Conservation (phyloP, 2,113 vertebrate genomes). For the Bucco capensis region DNA sequence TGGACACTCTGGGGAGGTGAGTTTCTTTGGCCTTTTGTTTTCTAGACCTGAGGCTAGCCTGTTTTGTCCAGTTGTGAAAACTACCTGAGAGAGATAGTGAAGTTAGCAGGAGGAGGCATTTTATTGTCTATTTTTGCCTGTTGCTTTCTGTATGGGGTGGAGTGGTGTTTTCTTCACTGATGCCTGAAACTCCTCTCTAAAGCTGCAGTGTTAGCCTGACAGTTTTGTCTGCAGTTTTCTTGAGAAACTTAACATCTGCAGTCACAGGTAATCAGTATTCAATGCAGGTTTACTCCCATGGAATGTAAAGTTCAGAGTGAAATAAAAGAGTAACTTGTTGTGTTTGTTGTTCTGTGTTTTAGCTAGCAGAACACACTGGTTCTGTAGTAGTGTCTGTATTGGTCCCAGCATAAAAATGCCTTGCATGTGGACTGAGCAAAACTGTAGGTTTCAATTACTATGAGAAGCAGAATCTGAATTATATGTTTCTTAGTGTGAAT, state of each 20-base stretch:
- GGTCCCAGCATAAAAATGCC: background rate
- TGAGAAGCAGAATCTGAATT: background rate
- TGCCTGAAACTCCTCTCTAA: background rate
- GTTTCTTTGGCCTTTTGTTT: background rate
- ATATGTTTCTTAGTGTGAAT: background rate
- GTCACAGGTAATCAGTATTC: background rate
- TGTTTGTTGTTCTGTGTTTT: background rate
- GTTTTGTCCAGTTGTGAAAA: background rate
- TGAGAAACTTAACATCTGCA: background rate
- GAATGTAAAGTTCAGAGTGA: background rate
- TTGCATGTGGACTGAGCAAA: background rate
- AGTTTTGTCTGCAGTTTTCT: background rate
- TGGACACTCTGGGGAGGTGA: conserved; percentile 82
- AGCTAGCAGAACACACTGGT: background rate
- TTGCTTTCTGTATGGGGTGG: background rate
- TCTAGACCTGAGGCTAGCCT: background rate
- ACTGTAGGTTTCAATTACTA: background rate
- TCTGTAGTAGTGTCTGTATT: background rate
- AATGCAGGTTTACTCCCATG: background rate
- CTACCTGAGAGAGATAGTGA: background rate
- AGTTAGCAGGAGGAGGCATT: background rate
- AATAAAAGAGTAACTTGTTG: background rate
- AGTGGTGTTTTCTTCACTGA: background rate
- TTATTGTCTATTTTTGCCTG: background rate
- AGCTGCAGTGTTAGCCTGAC: background rate